A percentile compares a stretch with the other conserved stretches of the same genome.
Evolutionary conservation across 30 jellyfish, hydroid and myxozoan genomes (phyloP).

Genomic region (Sanderia malayensis): DNA sequence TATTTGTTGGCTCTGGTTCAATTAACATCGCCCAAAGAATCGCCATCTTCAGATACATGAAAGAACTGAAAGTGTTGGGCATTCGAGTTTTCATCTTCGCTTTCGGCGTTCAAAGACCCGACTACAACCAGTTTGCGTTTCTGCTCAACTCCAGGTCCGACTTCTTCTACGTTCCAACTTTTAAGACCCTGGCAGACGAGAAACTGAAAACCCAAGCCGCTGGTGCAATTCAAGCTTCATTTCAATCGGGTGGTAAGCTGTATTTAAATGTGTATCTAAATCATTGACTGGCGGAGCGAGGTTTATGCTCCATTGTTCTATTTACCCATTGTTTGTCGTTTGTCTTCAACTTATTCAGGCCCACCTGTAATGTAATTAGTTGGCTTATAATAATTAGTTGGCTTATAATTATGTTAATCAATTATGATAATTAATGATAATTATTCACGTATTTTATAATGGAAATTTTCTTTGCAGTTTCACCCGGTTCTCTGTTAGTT

Average conservation of each 20-base stretch:
- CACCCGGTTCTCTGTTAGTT: neutral
- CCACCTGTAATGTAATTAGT: too few species aligned
- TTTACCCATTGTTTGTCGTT: too few species aligned
- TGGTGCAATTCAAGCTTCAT: constrained; percentile 4
- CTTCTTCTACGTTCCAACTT: constrained; percentile 2
- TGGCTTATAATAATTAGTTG: too few species aligned
- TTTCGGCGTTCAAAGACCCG: neutral
- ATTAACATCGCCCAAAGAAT: neutral
- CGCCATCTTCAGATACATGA: constrained; percentile 4
- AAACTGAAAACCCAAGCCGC: constrained; percentile 3
- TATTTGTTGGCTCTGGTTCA: constrained; percentile 15
- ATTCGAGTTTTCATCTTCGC: constrained; percentile 13
- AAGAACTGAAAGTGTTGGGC: constrained; percentile 8
- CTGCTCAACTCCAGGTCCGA: neutral
- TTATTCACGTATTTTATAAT: too few species aligned
- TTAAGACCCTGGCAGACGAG: neutral
- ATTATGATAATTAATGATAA: too few species aligned
- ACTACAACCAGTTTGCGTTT: neutral
- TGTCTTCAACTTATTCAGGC: too few species aligned
- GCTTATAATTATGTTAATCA: too few species aligned
- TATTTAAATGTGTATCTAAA: too few species aligned
- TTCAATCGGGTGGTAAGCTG: neutral
- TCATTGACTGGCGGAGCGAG: neutral
- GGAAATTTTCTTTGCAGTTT: neutral
- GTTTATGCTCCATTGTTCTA: neutral